Percentiles rank a stretch among this genome's conserved stretches.
Conservation (phyloP, 53 echinoderm and acorn worm species). For the Astropecten irregularis region DNA sequence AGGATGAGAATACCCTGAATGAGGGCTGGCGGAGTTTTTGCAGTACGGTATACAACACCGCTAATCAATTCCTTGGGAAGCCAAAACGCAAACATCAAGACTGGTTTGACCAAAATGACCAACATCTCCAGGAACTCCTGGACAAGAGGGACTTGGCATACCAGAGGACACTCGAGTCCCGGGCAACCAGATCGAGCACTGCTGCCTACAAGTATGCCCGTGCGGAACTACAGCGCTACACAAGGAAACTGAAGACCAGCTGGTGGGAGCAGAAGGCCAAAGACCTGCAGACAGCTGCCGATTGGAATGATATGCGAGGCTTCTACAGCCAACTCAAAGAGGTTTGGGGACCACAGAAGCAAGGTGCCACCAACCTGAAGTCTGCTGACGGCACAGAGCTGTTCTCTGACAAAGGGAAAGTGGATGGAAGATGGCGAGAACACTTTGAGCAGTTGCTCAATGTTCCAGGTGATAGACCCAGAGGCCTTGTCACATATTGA, state of each 20-base stretch:
- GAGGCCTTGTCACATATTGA: neutral
- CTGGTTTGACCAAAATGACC: too few relatives aligned
- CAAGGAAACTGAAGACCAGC: neutral
- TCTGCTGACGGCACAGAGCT: neutral
- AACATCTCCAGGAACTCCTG: too few relatives aligned
- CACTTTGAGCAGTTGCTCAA: conserved; percentile 23
- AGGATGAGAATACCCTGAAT: too few relatives aligned
- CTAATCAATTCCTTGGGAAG: too few relatives aligned
- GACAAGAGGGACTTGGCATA: neutral
- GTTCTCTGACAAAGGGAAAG: neutral
- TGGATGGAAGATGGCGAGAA: too few relatives aligned
- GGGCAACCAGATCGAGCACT: too few relatives aligned
- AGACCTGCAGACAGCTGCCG: neutral
- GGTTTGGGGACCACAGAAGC: conserved; percentile 9
- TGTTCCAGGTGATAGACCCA: neutral
- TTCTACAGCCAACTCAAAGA: neutral
- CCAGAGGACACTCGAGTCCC: neutral
- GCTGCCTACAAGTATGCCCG: too few relatives aligned
- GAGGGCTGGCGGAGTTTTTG: too few relatives aligned
- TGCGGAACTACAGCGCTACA: neutral
- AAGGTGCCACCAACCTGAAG: neutral
- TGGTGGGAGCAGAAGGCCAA: neutral
- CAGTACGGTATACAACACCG: too few relatives aligned
- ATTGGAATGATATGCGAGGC: neutral
- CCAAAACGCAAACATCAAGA: too few relatives aligned